Conservation (phyloP, 2,888 invertebrate genomes). For the Agelastica alni region DNA sequence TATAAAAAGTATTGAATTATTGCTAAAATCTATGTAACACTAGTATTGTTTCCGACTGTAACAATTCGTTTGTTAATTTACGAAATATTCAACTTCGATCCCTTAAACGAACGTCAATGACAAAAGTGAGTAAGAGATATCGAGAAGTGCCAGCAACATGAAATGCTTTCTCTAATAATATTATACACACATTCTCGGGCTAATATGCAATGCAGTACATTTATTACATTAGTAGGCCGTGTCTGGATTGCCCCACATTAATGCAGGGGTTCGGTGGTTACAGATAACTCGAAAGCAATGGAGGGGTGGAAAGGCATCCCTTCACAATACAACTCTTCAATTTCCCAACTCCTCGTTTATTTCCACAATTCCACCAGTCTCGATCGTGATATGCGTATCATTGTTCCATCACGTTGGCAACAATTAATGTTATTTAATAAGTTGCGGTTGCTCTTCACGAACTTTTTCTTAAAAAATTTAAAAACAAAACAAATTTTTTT, state of each 20-base stretch:
- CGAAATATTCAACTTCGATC: too few relatives aligned
- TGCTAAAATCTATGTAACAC: too few relatives aligned
- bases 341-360: conserved; percentile 12
- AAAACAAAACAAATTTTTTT: too few relatives aligned
- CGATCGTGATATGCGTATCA: conserved; percentile 36
- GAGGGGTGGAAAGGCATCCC: conserved; percentile 33
- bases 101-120: conserved; percentile 13
- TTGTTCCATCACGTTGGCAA: conserved; percentile 35
- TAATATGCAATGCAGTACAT: conserved; percentile 53
- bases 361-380: conserved; percentile 23
- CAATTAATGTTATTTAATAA: too few relatives aligned
- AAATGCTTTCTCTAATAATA: conserved; percentile 37
- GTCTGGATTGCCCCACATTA: conserved; percentile 44
- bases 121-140: conserved; percentile 10
- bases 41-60: too few relatives aligned
- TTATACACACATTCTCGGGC: conserved; percentile 42
- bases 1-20: too few relatives aligned
- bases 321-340: conserved; percentile 17
- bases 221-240: conserved; percentile 51
- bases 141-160: conserved; percentile 30
- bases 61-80: too few relatives aligned
- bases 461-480: too few relatives aligned
- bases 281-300: conserved; percentile 38
- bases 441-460: too few relatives aligned
- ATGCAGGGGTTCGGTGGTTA: conserved; percentile 40